A percentile compares a stretch with the other conserved stretches of the same genome.
Conservation (phyloP, 2,888 invertebrate species). For the Spodoptera picta region DNA sequence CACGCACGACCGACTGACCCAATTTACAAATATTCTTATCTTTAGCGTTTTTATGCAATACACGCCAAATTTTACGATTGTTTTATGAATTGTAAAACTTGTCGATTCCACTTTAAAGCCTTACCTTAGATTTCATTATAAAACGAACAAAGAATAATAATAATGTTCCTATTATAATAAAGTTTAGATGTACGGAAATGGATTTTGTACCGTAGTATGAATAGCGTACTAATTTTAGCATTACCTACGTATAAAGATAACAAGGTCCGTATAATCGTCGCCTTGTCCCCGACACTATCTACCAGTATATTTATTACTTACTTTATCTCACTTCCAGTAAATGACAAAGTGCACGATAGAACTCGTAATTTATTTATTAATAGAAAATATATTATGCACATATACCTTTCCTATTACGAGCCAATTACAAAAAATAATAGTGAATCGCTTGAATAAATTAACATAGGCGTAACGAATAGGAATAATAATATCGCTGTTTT, state of each 20-base stretch:
- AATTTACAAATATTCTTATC: constrained; percentile 34
- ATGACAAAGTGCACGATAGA: constrained; percentile 4
- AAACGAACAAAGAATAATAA: too few species aligned
- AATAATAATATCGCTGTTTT: too few species aligned
- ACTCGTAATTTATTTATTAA: constrained; percentile 20
- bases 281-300: constrained; percentile 10
- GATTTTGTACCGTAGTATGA: not conserved
- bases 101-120: too few species aligned
- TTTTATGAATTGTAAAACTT: not conserved
- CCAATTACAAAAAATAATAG: too few species aligned
- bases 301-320: constrained; percentile 27
- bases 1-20: constrained; percentile 14
- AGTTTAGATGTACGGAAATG: too few species aligned
- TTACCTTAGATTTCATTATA: not conserved
- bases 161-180: too few species aligned
- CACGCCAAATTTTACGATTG: not conserved
- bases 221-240: constrained; percentile 3
- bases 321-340: constrained; percentile 28
- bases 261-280: not conserved
- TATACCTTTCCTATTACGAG: too few species aligned
- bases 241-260: constrained; percentile 5
- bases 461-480: too few species aligned
- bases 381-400: too few species aligned
- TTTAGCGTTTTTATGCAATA: constrained; percentile 14
- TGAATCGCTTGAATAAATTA: too few species aligned